Evolutionary conservation across 2,888 invertebrate genomes (phyloP), one percentile per base, ranked within the genome.

Genomic region (Limenitis camilla): DNA sequence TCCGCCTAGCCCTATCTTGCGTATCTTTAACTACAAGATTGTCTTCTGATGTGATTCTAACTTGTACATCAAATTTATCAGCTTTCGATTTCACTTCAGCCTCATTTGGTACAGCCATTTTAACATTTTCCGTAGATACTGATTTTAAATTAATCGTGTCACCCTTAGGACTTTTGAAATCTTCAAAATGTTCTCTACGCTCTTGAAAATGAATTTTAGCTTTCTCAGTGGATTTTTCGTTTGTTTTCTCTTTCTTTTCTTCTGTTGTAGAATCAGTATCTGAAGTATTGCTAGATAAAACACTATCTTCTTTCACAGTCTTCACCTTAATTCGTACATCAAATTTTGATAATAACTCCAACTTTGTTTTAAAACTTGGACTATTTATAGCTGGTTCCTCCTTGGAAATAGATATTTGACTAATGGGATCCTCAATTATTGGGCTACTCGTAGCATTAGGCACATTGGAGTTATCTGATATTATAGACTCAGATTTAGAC

Each of bases 271-370:
- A 83, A 51, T 79, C 82, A 62, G 73, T 81, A 2, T 86, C 85
- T 0, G 86, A 82, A 27, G 83, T 81, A 8, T 78, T 76, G 48
- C 76, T 82, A 5, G 84, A 81, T 33, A 72, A 44, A 35, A 74
- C 53, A 32, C 69, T 70, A n/a, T 82, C 82, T 55, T 85, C 83
- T 64, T 84, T 85, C 4, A 83, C 62, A 44, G 88, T 87, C 28
- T 80, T 68, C 0, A 89, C 87, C 76, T 88, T 89, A 32, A 89
- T 89, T 64, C 81, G 80, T 0, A 89, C 88, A 69, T 89, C 89
- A 69, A 89, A 89, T 61, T 89, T 88, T 2, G 89, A 89, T 33
- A 88, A 63, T 27, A 89, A 66, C 64, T 88, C 88, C 47, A 88
- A 65, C 67, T 82, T 87, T 2, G 87, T 87, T 70, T 82, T 82